Percentiles rank a stretch among this genome's conserved stretches.
Evolutionary conservation across 2,113 vertebrate genomes (phyloP).

Genomic region (Atherinomorus stipes): DNA sequence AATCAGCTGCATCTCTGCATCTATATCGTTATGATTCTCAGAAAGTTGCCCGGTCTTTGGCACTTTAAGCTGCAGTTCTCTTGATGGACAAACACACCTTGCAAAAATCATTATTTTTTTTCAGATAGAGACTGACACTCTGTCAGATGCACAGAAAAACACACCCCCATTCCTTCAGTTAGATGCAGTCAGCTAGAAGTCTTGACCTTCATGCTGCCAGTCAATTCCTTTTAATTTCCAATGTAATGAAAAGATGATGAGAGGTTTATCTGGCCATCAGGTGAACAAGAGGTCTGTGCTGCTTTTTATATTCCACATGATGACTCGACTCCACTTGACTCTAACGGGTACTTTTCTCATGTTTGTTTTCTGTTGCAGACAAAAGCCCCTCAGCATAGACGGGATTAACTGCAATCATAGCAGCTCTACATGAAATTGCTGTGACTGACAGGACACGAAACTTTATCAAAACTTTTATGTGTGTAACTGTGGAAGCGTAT

Average conservation of each 20-base stretch:
- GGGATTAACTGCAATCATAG: not conserved
- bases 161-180: not conserved
- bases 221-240: constrained; percentile 11
- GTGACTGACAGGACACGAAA: not conserved
- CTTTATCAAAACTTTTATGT: not conserved
- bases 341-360: not conserved
- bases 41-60: not conserved
- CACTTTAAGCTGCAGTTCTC: not conserved
- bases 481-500: not conserved
- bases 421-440: not conserved
- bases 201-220: not conserved
- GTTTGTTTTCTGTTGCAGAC: not conserved
- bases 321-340: not conserved
- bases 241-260: constrained; percentile 1
- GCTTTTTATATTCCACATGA: not conserved
- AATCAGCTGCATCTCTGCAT: not conserved
- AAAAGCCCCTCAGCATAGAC: not conserved
- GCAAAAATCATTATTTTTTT: not conserved
- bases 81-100: not conserved
- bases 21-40: not conserved
- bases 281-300: not conserved
- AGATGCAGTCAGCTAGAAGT: not conserved
- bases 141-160: not conserved
- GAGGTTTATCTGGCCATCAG: constrained; percentile 16
- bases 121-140: not conserved